Conservation (phyloP, 2,113 vertebrate species). For the Pelecanus crispus region DNA sequence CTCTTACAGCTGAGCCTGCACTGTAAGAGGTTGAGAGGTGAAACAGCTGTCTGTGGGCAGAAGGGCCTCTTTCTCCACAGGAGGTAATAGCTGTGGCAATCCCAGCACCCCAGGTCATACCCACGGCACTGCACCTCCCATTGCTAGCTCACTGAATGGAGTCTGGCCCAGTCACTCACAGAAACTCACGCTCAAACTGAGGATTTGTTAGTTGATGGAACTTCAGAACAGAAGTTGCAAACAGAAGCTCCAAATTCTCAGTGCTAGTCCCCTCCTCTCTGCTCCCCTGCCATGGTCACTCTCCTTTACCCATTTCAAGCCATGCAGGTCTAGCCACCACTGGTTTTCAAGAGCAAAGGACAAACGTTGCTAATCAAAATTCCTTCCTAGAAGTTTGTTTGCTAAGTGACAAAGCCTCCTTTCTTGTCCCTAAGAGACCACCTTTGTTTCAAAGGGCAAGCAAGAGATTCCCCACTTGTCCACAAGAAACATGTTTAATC, state of each 20-base stretch:
- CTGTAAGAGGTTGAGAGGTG: not conserved
- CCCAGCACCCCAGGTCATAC: not conserved
- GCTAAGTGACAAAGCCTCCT: not conserved
- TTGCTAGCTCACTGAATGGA: not conserved
- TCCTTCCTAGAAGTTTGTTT: not conserved
- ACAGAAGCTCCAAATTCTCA: not conserved
- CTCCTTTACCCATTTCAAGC: not conserved
- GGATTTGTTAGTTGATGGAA: not conserved
- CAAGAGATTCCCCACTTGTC: not conserved
- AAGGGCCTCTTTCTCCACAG: not conserved
- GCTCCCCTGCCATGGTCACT: rapidly evolving
- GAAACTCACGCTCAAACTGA: not conserved
- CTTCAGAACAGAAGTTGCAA: not conserved
- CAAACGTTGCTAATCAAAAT: not conserved
- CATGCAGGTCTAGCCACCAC: not conserved
- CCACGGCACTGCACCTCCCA: too few species aligned
- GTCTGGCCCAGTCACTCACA: not conserved
- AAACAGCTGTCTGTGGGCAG: not conserved
- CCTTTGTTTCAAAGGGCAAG: not conserved
- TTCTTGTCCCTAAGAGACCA: not conserved
- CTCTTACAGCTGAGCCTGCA: not conserved
- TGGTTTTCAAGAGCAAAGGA: not conserved
- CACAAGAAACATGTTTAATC: not conserved
- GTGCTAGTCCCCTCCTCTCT: not conserved
- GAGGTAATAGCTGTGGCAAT: not conserved